Percentiles rank a stretch among this genome's conserved stretches.
Evolutionary conservation across 23 tunicate genomes (phyloP).

Genomic region (Ciona savignyi): DNA sequence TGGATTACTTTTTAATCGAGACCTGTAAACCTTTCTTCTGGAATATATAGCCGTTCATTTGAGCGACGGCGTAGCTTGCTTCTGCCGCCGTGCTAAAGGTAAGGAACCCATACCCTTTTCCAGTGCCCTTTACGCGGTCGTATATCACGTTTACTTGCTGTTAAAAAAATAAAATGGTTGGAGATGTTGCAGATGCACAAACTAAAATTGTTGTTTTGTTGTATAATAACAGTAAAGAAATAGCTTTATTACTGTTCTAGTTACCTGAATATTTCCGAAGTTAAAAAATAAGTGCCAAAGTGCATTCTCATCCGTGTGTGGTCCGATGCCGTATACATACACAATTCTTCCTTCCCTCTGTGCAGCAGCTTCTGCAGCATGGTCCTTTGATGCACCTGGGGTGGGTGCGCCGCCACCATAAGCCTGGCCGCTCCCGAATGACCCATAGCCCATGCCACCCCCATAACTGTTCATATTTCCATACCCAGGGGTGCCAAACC

Average conservation of each 20-base stretch:
- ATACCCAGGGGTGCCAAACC: neutral
- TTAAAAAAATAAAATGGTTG: no score
- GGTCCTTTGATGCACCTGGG: neutral
- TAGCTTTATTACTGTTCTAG: no score
- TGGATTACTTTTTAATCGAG: constrained; percentile 35
- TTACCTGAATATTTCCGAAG: constrained; percentile 47
- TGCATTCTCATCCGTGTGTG: constrained; percentile 35
- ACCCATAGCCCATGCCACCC: constrained; percentile 2
- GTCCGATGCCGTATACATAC: constrained; percentile 89
- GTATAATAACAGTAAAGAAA: no score
- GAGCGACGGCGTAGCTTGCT: constrained; percentile 38
- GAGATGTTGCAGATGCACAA: no score
- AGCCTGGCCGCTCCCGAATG: neutral
- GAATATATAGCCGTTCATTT: constrained; percentile 29
- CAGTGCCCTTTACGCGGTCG: constrained; percentile 48
- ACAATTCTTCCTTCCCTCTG: constrained; percentile 32
- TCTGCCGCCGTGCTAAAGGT: constrained; percentile 43
- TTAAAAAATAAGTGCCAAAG: constrained; percentile 59
- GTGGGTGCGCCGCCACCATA: no score
- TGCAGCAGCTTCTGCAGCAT: neutral
- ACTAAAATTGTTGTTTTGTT: no score
- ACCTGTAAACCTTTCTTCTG: constrained; percentile 61
- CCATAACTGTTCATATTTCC: constrained; percentile 5
- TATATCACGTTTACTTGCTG: constrained; percentile 64
- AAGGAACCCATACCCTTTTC: constrained; percentile 83